Percentiles rank a stretch among this genome's conserved stretches.
Conservation (phyloP, 2,113 vertebrate species). For the Anhinga rufa region DNA sequence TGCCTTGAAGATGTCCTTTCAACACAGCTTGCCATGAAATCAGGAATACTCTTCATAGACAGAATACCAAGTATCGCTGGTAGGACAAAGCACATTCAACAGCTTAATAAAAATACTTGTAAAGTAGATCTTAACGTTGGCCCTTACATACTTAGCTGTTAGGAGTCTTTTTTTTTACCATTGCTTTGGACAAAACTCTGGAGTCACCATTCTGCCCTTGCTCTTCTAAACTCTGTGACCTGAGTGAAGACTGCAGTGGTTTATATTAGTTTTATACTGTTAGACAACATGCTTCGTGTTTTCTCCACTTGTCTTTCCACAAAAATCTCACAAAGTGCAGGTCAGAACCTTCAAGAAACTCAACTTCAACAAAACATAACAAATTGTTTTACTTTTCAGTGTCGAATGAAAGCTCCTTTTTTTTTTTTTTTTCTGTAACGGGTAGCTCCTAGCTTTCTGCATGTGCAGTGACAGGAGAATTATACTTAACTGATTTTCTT, state of each 20-base stretch:
- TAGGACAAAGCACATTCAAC: neutral
- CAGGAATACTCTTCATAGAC: constrained; percentile 4
- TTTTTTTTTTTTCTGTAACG: neutral
- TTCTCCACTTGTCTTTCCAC: neutral
- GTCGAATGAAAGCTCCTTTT: neutral
- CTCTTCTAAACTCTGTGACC: neutral
- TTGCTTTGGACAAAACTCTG: neutral
- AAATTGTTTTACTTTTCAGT: neutral
- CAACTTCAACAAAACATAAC: neutral
- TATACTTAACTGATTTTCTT: neutral
- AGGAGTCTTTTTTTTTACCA: neutral
- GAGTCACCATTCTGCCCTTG: neutral
- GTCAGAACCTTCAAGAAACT: neutral
- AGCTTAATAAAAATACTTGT: constrained; percentile 36
- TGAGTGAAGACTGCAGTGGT: neutral
- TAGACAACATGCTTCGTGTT: neutral
- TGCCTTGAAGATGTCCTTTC: constrained; percentile 28
- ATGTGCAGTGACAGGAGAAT: neutral
- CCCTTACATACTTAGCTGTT: neutral
- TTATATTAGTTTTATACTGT: neutral
- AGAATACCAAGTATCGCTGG: constrained; percentile 4
- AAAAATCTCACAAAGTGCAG: neutral
- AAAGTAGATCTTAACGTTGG: neutral
- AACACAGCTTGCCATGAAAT: constrained; percentile 17
- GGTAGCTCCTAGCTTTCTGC: neutral